Conservation (phyloP, 2,888 invertebrate species). For the Hanleya hanleyi region DNA sequence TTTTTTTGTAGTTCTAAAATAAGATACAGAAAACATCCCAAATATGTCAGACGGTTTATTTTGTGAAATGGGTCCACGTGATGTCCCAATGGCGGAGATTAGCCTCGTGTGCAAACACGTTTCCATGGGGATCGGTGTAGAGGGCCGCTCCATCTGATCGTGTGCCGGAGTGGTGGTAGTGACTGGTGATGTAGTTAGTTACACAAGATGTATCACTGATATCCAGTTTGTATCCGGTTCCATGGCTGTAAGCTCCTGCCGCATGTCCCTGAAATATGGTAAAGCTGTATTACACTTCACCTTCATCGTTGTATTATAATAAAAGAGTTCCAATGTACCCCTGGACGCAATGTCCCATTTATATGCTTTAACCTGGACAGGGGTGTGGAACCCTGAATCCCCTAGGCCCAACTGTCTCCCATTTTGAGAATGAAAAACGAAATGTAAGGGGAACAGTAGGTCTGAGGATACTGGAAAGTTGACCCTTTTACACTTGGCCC, state of each 20-base stretch:
- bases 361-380: too few species aligned
- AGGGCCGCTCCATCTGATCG: not conserved
- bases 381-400: too few species aligned
- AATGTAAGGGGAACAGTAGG: too few species aligned
- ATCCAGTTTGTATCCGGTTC: not conserved
- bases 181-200: not conserved
- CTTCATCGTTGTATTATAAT: too few species aligned
- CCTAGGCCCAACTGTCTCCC: too few species aligned
- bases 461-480: too few species aligned
- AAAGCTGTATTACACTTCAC: too few species aligned
- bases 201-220: slow-evolving; percentile 1
- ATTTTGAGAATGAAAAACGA: too few species aligned
- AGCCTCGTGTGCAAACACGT: not conserved
- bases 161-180: not conserved
- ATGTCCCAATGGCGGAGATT: not conserved
- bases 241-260: not conserved
- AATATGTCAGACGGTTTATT: not conserved
- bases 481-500: too few species aligned
- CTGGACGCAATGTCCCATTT: too few species aligned
- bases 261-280: not conserved
- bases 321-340: too few species aligned
- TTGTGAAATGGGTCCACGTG: not conserved
- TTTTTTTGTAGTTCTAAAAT: too few species aligned
- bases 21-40: not conserved
- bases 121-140: not conserved